phyloP scores from a whole-genome alignment of 2,888 invertebrate genomes.

The Nipponacmea schrenckii region DNA sequence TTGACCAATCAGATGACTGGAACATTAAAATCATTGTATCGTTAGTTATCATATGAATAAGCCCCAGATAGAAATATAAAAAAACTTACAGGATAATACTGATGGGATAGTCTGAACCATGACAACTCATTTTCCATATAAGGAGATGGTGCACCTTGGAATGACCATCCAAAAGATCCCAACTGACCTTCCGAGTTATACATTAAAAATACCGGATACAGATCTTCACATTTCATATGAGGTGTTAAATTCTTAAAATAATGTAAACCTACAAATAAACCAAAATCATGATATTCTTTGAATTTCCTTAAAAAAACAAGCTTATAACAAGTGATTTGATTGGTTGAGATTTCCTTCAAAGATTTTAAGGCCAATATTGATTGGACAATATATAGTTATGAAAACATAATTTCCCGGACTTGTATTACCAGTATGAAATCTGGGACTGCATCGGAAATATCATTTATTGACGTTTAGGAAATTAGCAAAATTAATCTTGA shows the following conservation, averaged over 20 bases:
- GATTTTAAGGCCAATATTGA: background rate
- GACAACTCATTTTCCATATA: conserved; percentile 40
- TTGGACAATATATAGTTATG: too few relatives aligned
- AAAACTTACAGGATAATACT: conserved; percentile 53
- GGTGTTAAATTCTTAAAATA: conserved; percentile 55
- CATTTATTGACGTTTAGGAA: too few relatives aligned
- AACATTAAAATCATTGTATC: too few relatives aligned
- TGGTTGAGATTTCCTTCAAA: too few relatives aligned
- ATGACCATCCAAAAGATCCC: conserved; percentile 60
- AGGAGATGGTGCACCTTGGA: conserved; percentile 52
- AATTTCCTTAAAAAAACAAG: background rate
- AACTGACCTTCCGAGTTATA: conserved; percentile 55
- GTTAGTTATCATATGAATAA: too few relatives aligned
- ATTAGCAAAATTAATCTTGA: too few relatives aligned
- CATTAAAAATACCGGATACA: conserved; percentile 59
- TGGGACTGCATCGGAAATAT: too few relatives aligned
- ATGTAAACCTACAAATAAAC: conserved; percentile 48
- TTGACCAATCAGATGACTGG: too few relatives aligned
- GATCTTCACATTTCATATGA: conserved; percentile 50
- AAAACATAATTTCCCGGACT: too few relatives aligned
- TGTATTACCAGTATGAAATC: too few relatives aligned
- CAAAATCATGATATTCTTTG: background rate
- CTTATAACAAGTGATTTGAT: background rate
- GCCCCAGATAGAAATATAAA: too few relatives aligned
- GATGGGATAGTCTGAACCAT: conserved; percentile 51